A percentile compares a stretch with the other conserved stretches of the same genome.
phyloP scores from a whole-genome alignment of 2,797 vertebrate genomes.

The Phrynocephalus forsythii region DNA sequence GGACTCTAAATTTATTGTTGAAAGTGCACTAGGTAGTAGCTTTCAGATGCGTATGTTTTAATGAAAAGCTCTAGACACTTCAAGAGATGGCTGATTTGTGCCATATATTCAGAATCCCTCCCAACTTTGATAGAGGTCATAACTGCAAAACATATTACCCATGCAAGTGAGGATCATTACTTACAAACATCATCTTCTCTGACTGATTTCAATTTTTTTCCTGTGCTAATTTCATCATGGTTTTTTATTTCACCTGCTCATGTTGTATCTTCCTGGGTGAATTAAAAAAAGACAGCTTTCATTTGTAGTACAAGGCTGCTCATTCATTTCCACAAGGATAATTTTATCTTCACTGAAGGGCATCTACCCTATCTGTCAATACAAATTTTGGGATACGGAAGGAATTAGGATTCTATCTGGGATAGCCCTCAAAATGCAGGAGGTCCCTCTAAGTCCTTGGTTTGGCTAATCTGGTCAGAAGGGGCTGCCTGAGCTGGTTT shows the following conservation, averaged over 20 bases:
- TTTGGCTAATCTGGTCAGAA: neutral
- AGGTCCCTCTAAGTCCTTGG: no score
- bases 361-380: neutral
- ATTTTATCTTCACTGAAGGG: neutral
- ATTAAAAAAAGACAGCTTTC: neutral
- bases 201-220: neutral
- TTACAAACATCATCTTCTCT: neutral
- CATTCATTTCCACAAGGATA: neutral
- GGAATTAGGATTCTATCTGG: neutral
- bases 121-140: neutral
- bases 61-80: constrained; percentile 21
- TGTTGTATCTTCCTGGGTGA: neutral
- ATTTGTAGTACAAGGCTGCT: neutral
- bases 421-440: neutral
- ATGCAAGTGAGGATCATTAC: neutral
- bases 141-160: neutral
- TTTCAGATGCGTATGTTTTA: no score
- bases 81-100: constrained; percentile 49
- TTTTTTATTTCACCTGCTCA: neutral
- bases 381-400: neutral
- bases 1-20: constrained; percentile 18
- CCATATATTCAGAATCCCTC: constrained; percentile 47
- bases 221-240: neutral
- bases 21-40: no score
- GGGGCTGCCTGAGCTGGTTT: neutral